Base-by-base conservation (phyloP, 2,113 vertebrate genomes). In the Phyllostomus hastatus region DNA sequence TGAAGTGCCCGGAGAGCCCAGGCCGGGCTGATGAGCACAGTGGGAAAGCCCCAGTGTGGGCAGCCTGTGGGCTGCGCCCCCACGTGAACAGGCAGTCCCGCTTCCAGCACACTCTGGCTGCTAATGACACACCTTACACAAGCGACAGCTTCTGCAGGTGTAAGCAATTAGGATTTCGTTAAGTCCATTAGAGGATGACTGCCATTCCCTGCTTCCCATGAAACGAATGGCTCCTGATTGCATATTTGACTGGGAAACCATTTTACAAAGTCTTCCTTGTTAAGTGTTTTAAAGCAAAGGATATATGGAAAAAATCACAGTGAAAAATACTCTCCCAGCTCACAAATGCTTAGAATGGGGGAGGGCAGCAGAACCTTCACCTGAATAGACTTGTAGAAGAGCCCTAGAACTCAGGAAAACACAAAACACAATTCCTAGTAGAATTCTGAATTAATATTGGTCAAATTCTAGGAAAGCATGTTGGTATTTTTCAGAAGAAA, bases 191-290 rank as follows among this genome's bases (percentile, higher is more conserved):
- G 66, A 43, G 35, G 59, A 78, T 59, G 76, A 61, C 85, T 70
- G 70, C 66, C 76, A 11, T 69, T 88, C 35, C 72, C 48, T 69
- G 19, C 83, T 93, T 87, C 67, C 67, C 35, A 86, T 87, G 43
- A 91, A 93, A 84, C 78, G 95, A 93, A 97, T 91, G 89, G 90
- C 87, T 90, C 46, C 22, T 79, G 81, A 97, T 96, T 95, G 72
- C 67, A 33, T 93, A 78, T 46, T 95, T 2, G 16, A 76, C 64
- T 72, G 41, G 48, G 82, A 91, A 90, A 38, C 46, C 31, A 38
- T 89, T 94, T 95, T 93, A 81, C 72, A 95, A 91, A 95, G 86
- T 61, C 80, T 85, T 79, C 67, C 46, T 95, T 67, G 35, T 48
- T 91, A 81, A 94, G 67, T n/a, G 10, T 52, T 86, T 93, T 91